phyloP scores from a whole-genome alignment of 2,888 invertebrate species.

The Furcula furcula region DNA sequence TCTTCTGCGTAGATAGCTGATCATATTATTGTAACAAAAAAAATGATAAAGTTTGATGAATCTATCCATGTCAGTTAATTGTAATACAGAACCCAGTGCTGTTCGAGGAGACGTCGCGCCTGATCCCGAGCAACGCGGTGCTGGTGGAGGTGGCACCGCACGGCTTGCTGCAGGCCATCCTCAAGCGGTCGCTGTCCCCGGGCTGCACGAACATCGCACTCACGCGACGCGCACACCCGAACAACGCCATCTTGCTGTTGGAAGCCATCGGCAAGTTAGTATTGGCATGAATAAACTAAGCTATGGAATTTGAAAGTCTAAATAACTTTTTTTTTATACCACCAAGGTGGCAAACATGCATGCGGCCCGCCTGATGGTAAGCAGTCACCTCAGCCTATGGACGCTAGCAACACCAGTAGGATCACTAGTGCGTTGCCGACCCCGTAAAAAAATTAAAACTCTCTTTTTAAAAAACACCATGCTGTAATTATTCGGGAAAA shows the following conservation, averaged over 20 bases:
- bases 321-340: too few species aligned
- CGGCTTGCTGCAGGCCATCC: constrained; percentile 85
- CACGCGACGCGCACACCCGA: constrained; percentile 85
- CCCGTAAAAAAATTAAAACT: too few species aligned
- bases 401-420: too few species aligned
- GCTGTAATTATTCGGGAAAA: too few species aligned
- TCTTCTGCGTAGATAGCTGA: too few species aligned
- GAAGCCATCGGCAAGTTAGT: constrained; percentile 72
- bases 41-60: neutral
- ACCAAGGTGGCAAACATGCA: too few species aligned
- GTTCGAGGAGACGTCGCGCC: constrained; percentile 88
- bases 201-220: constrained; percentile 85
- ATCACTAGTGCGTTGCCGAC: too few species aligned
- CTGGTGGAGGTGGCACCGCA: constrained; percentile 94
- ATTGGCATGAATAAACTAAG: too few species aligned
- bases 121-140: constrained; percentile 89
- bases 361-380: too few species aligned
- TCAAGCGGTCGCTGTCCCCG: constrained; percentile 85
- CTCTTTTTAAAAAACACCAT: too few species aligned
- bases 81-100: constrained; percentile 61
- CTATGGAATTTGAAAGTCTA: too few species aligned
- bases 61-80: neutral
- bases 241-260: constrained; percentile 79
- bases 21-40: neutral
- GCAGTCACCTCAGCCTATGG: too few species aligned